These are phyloP conservation scores for Melitaea cinxia DNA, from an alignment of 1,140 invertebrate species.

Conservation along the genomic window DNA sequence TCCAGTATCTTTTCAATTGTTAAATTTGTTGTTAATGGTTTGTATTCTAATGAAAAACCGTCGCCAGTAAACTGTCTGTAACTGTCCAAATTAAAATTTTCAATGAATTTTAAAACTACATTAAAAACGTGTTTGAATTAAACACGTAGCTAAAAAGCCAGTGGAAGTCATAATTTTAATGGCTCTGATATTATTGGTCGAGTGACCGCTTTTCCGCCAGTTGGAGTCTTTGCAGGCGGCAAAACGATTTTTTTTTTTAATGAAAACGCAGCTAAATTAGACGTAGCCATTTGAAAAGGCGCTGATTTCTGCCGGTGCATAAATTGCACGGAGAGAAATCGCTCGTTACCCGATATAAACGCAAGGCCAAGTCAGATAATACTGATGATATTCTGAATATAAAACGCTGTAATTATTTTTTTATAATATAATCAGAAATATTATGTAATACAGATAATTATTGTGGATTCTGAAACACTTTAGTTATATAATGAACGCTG, in stretches of 20 bases:
- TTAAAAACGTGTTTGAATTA: background rate
- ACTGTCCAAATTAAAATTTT: too few relatives aligned
- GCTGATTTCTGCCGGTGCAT: constrained; percentile 13
- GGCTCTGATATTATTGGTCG: constrained; percentile 8
- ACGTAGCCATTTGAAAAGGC: constrained; percentile 26
- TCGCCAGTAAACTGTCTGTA: too few relatives aligned
- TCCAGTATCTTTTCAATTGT: too few relatives aligned
- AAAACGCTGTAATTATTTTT: constrained; percentile 17
- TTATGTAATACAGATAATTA: background rate
- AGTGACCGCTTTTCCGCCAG: background rate
- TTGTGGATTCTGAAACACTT: background rate
- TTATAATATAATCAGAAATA: background rate
- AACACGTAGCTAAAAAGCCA: background rate
- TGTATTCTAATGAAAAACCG: too few relatives aligned
- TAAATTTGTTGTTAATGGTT: too few relatives aligned
- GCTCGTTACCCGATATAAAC: constrained; percentile 21
- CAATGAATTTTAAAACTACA: too few relatives aligned
- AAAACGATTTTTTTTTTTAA: constrained; percentile 11
- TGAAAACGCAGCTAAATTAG: constrained; percentile 20
- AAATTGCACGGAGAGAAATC: constrained; percentile 20
- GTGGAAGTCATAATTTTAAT: background rate
- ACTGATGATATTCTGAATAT: constrained; percentile 13
- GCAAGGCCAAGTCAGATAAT: constrained; percentile 7
- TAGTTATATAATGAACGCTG: background rate
- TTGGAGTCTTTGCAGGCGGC: constrained; percentile 1